These are phyloP conservation scores for Stenodera caucasica DNA, from an alignment of 2,888 invertebrate species.

Conservation along the genomic window DNA sequence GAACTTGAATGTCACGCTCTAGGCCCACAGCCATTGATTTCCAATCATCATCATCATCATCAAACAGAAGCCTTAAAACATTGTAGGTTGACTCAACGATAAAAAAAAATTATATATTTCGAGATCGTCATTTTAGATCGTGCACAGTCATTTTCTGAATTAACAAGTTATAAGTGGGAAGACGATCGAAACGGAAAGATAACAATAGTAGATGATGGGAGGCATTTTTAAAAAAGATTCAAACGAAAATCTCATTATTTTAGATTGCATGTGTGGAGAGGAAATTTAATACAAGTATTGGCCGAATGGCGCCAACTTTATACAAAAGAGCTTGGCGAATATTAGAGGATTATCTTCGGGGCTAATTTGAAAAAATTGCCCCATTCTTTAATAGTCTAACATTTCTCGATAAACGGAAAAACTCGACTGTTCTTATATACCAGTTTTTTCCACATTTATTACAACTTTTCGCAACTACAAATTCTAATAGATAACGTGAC, in stretches of 20 bases:
- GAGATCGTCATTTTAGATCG: slow-evolving; percentile 31
- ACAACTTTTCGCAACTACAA: background rate
- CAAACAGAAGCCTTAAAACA: slow-evolving; percentile 28
- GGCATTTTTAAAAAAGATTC: slow-evolving; percentile 9
- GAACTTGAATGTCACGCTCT: slow-evolving; percentile 32
- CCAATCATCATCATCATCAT: slow-evolving; percentile 20
- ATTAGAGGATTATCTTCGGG: background rate
- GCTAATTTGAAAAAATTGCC: background rate
- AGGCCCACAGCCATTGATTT: slow-evolving; percentile 32
- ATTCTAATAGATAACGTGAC: background rate
- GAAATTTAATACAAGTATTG: background rate
- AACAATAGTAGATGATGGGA: background rate
- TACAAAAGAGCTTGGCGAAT: background rate
- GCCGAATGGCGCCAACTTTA: background rate
- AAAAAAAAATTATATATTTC: slow-evolving; percentile 27
- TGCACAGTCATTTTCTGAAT: slow-evolving; percentile 30
- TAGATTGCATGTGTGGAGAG: slow-evolving; percentile 16
- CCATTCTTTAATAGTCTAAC: background rate
- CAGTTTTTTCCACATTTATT: background rate
- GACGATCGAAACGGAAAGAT: background rate
- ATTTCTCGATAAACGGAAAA: background rate
- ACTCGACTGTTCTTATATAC: background rate
- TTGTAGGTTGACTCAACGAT: slow-evolving; percentile 1
- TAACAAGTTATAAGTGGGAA: slow-evolving; percentile 30
- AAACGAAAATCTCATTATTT: slow-evolving; percentile 28